These are phyloP conservation scores for Aphelinus atriplicis DNA, from an alignment of 1,140 invertebrate species.

Conservation along the genomic window DNA sequence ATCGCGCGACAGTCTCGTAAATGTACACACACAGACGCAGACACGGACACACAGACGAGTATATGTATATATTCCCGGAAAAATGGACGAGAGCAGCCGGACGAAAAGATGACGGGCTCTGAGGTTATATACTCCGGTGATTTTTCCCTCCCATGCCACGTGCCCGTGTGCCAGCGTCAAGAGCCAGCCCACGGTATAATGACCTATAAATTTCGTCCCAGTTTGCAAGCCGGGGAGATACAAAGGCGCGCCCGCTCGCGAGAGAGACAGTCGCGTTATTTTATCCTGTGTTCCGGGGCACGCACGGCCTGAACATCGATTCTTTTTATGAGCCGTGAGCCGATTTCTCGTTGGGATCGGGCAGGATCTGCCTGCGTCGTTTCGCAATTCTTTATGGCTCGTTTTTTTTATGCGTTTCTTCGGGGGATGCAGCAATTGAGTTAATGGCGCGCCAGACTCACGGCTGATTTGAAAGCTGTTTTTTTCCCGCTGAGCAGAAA, in stretches of 20 bases:
- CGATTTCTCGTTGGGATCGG: too few relatives aligned
- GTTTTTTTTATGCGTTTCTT: too few relatives aligned
- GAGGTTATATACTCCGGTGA: not conserved
- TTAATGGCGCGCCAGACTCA: too few relatives aligned
- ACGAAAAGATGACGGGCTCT: not conserved
- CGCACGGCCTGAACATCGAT: too few relatives aligned
- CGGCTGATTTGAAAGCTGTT: too few relatives aligned
- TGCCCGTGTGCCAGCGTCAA: not conserved
- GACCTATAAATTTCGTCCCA: not conserved
- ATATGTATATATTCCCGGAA: not conserved
- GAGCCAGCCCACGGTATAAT: not conserved
- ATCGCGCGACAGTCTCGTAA: slow-evolving; percentile 10
- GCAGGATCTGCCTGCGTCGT: too few relatives aligned
- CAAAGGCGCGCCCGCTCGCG: not conserved
- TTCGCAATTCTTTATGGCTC: too few relatives aligned
- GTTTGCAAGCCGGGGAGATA: not conserved
- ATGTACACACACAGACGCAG: not conserved
- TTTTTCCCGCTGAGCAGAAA: too few relatives aligned
- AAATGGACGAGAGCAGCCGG: not conserved
- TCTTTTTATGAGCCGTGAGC: too few relatives aligned
- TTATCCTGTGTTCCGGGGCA: too few relatives aligned
- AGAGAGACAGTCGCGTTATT: not conserved
- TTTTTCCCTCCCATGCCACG: not conserved
- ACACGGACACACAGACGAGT: too few relatives aligned
- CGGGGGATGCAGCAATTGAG: too few relatives aligned